Base-by-base conservation (phyloP, 1,140 invertebrate genomes). In the Orchestia grillus region DNA sequence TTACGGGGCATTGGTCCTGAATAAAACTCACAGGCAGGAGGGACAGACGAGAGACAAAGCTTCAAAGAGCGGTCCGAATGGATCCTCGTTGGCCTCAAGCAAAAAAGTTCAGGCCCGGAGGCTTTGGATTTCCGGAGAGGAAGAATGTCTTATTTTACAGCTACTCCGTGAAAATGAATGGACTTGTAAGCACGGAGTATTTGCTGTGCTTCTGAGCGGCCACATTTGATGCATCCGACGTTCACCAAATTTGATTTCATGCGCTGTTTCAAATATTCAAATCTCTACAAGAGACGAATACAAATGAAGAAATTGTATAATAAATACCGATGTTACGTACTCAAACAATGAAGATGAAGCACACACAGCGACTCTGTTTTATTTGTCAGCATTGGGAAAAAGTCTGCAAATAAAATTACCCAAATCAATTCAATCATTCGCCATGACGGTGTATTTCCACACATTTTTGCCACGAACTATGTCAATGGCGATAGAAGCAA, bases 121-220 rank as follows among this genome's bases (percentile, higher is more conserved):
- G 88, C 88, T 90, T 90, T 28, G 88, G 43, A 90, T 90, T 90
- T 90, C 88, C 88, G 41, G 43, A 44, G 28, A 44, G 28, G 42
- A 90, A 90, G 88, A 90, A 90, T 90, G 43, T 90, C n/a, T 90
- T 16, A 8, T 90, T 90, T 90, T 90, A 44, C 88, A 90, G 88
- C 88, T 3, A 41, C 28, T 42, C 4, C 88, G 43, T 3, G n/a
- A 41, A 90, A 90, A 90, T 90, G 88, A 90, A 44, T 90, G 36
- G 88, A 4, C 28, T 3, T 36, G 16, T 90, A 42, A 90, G 88
- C 88, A 42, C 36, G n/a, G 43, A 41, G 28, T 41, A 90, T 90
- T 90, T 28, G 42, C 88, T 8, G 43, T 15, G 36, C 43, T 90
- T 44, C 47, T 53, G 47, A 6, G 42, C 41, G 41, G 16, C 28